phyloP scores from a whole-genome alignment of 2,888 invertebrate genomes.

The Tetramorium bicarinatum region DNA sequence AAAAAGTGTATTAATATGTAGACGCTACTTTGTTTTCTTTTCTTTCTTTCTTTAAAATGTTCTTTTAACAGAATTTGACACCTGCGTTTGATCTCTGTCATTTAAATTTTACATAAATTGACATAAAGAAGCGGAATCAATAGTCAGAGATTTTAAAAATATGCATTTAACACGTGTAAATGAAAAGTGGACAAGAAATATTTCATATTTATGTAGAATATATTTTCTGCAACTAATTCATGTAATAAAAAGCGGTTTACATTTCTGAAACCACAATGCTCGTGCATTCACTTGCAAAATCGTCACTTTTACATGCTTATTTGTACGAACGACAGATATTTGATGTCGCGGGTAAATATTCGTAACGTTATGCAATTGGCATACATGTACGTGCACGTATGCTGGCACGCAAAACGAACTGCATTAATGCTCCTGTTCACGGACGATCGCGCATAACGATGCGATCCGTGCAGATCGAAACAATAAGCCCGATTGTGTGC shows the following conservation, averaged over 20 bases:
- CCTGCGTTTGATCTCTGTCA: background rate
- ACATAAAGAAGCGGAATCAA: background rate
- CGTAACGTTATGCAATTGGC: conserved; percentile 36
- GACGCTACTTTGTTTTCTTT: background rate
- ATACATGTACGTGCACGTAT: background rate
- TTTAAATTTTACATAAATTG: conserved; percentile 12
- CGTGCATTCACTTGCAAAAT: conserved; percentile 11
- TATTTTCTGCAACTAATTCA: background rate
- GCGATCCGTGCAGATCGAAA: conserved; percentile 37
- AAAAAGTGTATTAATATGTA: background rate
- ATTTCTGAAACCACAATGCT: conserved; percentile 5
- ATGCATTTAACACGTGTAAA: background rate
- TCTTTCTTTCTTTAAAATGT: background rate
- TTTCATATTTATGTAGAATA: background rate
- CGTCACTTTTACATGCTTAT: conserved; percentile 25
- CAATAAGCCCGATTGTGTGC: conserved; percentile 34
- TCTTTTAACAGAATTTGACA: background rate
- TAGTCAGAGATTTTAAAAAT: background rate
- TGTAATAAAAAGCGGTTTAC: background rate
- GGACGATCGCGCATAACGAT: conserved; percentile 57
- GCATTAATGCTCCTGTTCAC: conserved; percentile 41
- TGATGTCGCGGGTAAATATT: conserved; percentile 43
- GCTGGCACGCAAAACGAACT: conserved; percentile 21
- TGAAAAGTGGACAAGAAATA: background rate
- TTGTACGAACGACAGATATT: conserved; percentile 25